Evolutionary conservation across 2,113 vertebrate genomes (phyloP), one percentile per base, ranked within the genome.

Genomic region (Thinocorus orbignyianus): DNA sequence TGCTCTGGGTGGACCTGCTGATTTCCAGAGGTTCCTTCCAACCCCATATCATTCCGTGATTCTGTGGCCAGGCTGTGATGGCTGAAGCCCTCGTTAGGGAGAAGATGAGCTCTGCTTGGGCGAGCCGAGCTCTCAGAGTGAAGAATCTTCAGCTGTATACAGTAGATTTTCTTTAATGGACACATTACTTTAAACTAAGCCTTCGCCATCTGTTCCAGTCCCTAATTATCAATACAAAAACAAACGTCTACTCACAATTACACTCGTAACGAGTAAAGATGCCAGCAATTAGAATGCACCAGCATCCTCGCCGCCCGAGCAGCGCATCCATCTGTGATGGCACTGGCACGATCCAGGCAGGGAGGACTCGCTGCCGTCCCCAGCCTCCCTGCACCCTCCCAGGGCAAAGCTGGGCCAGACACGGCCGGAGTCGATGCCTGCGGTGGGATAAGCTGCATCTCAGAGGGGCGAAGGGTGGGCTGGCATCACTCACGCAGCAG

Each of bases 181-280:
- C 96, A 96, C 96, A 97, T 98, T 98, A 98, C 97, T 98, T 98
- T 97, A 97, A 98, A 98, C 96, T 97, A 97, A 98, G 97, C 97
- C 97, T 98, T 88, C 89, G 1, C 97, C 98, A 98, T 98, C 98
- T 98, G 98, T 97, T 98, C 96, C 94, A 96, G 95, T 97, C 97
- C 94, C 97, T 98, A 98, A 98, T 98, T 98, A 98, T 98, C 97
- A 98, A 97, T 97, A 97, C 97, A 98, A 98, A 97, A 97, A 97
- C 97, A 98, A 97, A 98, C 96, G 95, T 97, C 97, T 97, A 97
- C 97, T 98, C 97, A 98, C 97, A 97, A 97, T 97, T 97, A 98
- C 97, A 97, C 97, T 96, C 97, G 52, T 97, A 97, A 97, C 95
- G 94, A 98, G 97, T 97, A 98, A 96, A 96, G 97, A 97, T 97